phyloP scores from a whole-genome alignment of 2,113 vertebrate species.

The Hyaena hyaena region DNA sequence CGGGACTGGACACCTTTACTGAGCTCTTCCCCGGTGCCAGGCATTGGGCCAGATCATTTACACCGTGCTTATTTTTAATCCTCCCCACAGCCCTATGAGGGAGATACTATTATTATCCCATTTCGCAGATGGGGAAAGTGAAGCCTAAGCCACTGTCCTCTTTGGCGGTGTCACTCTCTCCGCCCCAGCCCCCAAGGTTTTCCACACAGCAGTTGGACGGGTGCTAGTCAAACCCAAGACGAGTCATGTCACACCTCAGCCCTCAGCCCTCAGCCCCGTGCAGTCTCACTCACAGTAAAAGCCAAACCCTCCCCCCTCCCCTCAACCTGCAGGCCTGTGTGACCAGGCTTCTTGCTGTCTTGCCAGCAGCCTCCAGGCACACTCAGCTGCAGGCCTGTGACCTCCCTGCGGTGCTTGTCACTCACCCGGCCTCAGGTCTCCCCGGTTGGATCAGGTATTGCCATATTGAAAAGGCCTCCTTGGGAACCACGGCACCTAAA shows the following conservation, averaged over 20 bases:
- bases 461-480: not conserved
- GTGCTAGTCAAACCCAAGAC: not conserved
- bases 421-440: not conserved
- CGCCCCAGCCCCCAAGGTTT: not conserved
- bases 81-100: not conserved
- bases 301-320: fast-evolving
- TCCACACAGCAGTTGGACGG: not conserved
- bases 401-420: not conserved
- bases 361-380: not conserved
- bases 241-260: not conserved
- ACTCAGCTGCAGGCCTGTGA: not conserved
- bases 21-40: not conserved
- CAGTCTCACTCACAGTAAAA: not conserved
- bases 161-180: not conserved
- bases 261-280: not conserved
- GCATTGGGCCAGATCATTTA: not conserved
- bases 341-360: not conserved
- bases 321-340: not conserved
- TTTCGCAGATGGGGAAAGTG: not conserved
- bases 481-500: not conserved
- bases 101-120: not conserved
- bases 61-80: not conserved
- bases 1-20: not conserved
- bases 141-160: not conserved
- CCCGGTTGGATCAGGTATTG: not conserved